Evolutionary conservation across 2,113 vertebrate genomes (phyloP).

Genomic region (Aspiorhynchus laticeps): DNA sequence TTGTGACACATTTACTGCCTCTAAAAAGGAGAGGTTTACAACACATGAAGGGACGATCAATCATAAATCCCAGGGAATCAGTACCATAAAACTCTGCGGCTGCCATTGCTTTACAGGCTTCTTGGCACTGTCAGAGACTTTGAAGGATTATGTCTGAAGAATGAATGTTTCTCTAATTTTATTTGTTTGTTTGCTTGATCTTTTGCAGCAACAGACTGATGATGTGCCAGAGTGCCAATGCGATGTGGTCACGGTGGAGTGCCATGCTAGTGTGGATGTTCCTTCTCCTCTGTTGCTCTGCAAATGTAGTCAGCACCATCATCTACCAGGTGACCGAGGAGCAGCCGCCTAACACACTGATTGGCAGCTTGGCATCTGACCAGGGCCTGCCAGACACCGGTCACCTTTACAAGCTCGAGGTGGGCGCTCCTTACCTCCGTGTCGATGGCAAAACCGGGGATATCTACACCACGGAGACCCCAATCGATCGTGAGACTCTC

Average conservation of each 20-base stretch:
- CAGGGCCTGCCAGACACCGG: conserved; percentile 89
- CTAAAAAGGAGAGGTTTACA: conserved; percentile 13
- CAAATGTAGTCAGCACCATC: conserved; percentile 63
- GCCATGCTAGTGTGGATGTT: conserved; percentile 51
- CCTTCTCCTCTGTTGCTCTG: conserved; percentile 58
- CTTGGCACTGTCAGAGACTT: conserved; percentile 9
- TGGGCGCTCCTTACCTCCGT: conserved; percentile 88
- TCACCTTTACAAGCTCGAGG: conserved; percentile 95
- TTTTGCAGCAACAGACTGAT: conserved; percentile 52
- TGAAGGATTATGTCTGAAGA: not conserved
- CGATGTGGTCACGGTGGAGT: conserved; percentile 63
- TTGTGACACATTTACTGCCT: conserved; percentile 50
- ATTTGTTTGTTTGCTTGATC: conserved; percentile 44
- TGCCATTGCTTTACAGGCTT: conserved; percentile 39
- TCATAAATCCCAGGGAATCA: conserved; percentile 55
- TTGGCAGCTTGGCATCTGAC: conserved; percentile 90
- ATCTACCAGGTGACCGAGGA: conserved; percentile 89
- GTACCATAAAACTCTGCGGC: conserved; percentile 18
- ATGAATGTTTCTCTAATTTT: conserved; percentile 13
- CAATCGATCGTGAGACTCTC: conserved; percentile 91
- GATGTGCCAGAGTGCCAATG: conserved; percentile 53
- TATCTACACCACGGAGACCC: conserved; percentile 94
- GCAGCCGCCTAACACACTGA: conserved; percentile 91
- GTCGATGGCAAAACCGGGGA: conserved; percentile 95
- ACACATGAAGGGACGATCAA: conserved; percentile 29